phyloP scores from a whole-genome alignment of 2,113 vertebrate species.

The human region DNA sequence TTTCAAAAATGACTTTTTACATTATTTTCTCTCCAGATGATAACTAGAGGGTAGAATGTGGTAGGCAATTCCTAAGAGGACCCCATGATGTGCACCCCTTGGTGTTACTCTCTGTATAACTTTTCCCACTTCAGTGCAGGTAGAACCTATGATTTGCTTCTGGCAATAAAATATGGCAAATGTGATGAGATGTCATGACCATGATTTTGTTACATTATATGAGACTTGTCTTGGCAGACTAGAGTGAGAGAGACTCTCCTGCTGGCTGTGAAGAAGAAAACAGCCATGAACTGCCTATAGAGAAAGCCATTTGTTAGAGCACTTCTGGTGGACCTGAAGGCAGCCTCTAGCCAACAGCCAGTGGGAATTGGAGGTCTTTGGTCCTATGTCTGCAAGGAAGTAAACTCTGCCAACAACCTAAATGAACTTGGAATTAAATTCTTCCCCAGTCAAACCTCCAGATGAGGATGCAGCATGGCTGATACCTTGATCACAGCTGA shows the following conservation, averaged over 20 bases:
- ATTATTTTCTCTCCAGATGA: not conserved
- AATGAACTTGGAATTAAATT: not conserved
- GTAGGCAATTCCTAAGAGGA: not conserved
- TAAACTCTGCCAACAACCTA: not conserved
- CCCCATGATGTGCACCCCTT: fast-evolving
- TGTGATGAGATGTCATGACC: not conserved
- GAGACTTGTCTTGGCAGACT: not conserved
- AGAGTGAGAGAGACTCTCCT: not conserved
- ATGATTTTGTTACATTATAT: not conserved
- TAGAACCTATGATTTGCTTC: not conserved
- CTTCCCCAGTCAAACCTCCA: not conserved
- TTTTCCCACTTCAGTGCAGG: not conserved
- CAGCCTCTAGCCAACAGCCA: not conserved
- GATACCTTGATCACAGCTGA: not conserved
- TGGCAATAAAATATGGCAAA: not conserved
- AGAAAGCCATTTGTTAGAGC: not conserved
- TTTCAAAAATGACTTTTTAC: not conserved
- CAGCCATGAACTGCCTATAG: not conserved
- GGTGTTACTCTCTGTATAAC: not conserved
- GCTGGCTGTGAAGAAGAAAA: not conserved
- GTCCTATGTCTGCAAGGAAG: not conserved
- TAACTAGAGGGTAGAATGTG: not conserved
- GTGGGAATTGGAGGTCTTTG: not conserved
- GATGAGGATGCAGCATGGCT: not conserved
- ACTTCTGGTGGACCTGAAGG: not conserved